Conservation (phyloP, 2,888 invertebrate genomes). For the Lamellibrachia columna region DNA sequence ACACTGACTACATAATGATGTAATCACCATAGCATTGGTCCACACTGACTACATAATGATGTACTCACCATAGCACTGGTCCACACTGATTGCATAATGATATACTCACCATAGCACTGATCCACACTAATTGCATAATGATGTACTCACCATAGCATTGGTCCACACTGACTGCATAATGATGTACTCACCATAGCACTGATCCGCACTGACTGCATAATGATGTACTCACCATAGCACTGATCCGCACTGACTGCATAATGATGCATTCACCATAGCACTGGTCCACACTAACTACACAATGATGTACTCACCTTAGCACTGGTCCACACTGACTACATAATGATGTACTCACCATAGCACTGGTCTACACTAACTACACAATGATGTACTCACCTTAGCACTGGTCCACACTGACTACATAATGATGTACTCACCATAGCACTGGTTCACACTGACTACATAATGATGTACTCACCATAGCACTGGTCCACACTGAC, state of each 20-base stretch:
- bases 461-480: not conserved
- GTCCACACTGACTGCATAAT: not conserved
- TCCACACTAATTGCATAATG: not conserved
- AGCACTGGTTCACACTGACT: not conserved
- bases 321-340: slow-evolving; percentile 1
- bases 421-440: not conserved
- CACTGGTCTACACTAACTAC: not conserved
- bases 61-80: not conserved
- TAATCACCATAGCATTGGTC: not conserved
- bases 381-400: not conserved
- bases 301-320: not conserved
- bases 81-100: not conserved
- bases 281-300: not conserved
- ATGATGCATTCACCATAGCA: not conserved
- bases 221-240: not conserved
- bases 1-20: not conserved
- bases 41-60: not conserved
- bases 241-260: not conserved
- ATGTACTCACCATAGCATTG: not conserved
- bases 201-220: not conserved
- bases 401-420: slow-evolving; percentile 10
- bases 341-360: not conserved
- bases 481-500: not conserved
- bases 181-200: not conserved
- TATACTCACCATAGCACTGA: not conserved